Percentiles rank a stretch among this genome's conserved stretches.
These are phyloP conservation scores for Capromys pilorides DNA, from an alignment of 2,797 vertebrate species.

Conservation along the genomic window DNA sequence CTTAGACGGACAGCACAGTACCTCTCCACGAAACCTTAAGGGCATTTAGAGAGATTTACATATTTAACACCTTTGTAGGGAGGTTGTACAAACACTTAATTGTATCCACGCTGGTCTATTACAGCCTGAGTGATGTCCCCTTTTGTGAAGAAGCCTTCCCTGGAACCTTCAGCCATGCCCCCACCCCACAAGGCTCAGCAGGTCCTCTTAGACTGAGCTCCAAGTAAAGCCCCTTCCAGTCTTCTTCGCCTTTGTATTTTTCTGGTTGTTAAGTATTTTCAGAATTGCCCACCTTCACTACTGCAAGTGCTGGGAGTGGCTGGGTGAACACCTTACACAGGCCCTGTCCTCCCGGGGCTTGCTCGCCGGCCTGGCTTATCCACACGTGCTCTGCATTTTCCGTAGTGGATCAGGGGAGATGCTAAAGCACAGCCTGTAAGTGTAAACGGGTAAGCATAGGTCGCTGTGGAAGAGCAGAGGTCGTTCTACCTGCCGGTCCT, in stretches of 20 bases:
- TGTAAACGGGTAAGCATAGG: background rate
- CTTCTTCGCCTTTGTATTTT: background rate
- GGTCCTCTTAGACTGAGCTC: background rate
- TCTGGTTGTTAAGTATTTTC: background rate
- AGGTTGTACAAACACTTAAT: background rate
- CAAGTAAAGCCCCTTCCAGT: background rate
- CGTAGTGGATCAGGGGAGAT: background rate
- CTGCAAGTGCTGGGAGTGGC: background rate
- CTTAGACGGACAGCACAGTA: background rate
- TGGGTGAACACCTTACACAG: background rate
- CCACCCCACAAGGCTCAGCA: background rate
- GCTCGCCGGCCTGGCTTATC: background rate
- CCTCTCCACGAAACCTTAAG: background rate
- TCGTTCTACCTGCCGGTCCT: background rate
- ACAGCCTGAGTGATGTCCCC: background rate
- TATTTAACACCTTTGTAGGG: background rate
- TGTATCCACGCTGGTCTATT: background rate
- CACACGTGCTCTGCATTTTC: background rate
- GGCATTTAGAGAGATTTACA: background rate
- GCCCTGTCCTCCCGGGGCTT: background rate
- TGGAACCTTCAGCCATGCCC: background rate
- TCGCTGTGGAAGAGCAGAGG: background rate
- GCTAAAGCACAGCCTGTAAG: background rate
- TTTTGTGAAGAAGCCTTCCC: background rate
- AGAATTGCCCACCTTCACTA: background rate